A percentile compares a stretch with the other conserved stretches of the same genome.
Conservation (phyloP, 1,140 invertebrate genomes). For the Leptopilina clavipes region DNA sequence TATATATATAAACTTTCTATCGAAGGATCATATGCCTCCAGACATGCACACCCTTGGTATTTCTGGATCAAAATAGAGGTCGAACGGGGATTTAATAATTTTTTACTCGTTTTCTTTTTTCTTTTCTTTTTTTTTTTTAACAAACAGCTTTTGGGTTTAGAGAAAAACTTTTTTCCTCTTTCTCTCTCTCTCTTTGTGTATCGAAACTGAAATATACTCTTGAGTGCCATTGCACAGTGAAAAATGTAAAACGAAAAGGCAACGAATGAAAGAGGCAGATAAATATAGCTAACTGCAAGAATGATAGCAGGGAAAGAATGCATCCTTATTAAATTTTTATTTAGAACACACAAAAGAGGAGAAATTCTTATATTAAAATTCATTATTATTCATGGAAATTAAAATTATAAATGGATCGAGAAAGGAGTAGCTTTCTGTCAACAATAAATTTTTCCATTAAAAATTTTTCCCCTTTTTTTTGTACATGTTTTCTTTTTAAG, state of each 20-base stretch:
- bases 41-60: conserved; percentile 11
- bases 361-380: background rate
- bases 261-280: background rate
- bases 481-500: too few relatives aligned
- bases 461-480: too few relatives aligned
- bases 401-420: too few relatives aligned
- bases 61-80: conserved; percentile 32
- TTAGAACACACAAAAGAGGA: background rate
- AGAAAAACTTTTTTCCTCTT: background rate
- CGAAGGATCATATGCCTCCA: conserved; percentile 13
- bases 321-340: conserved; percentile 5
- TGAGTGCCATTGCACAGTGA: background rate
- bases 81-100: conserved; percentile 42
- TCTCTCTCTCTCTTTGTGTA: background rate
- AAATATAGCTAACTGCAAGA: conserved; percentile 4
- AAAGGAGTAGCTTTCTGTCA: too few relatives aligned
- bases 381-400: too few relatives aligned
- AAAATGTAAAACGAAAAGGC: background rate
- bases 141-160: background rate
- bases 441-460: too few relatives aligned
- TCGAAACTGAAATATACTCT: conserved; percentile 27
- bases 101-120: conserved; percentile 16
- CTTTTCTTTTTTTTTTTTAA: background rate
- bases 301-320: background rate
- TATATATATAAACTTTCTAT: conserved; percentile 25